Evolutionary conservation across 2,888 invertebrate genomes (phyloP), one percentile per base, ranked within the genome.

Genomic region (Ophion obscuratus): DNA sequence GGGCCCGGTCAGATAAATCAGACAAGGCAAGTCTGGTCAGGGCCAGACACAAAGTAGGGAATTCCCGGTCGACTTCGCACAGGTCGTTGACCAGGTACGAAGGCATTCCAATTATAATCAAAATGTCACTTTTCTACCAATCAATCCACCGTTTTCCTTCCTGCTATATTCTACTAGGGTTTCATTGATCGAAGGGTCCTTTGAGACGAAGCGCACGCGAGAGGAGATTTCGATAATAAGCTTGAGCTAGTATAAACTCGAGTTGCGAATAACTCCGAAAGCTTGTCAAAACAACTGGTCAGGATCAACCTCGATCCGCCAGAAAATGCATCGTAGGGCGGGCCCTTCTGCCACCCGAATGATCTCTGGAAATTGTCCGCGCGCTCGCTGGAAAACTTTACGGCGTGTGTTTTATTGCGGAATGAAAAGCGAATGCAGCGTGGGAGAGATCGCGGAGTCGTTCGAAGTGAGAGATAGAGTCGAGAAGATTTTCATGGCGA

Each of bases 221-320:
- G 31, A 73, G 20, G 10, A 62, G 47, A 57, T 61, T 76, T 53
- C 27, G 53, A 24, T 20, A 40, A 17, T 24, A n/a, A 44, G 44
- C 40, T 14, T 17, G 36, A 9, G n/a, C 71, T 10, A 57, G 11
- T 31, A 4, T n/a, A 47, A 31, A 31, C 61, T n/a, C 10, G 10
- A 27, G 44, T 44, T 62, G 24, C 61, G 61, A 62, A 24, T 24
- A 10, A 62, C 10, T 9, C 4, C 10, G 24, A 62, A 73, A 75
- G 76, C 62, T n/a, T 77, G 75, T 79, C 40, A 53, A 74, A 83
- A 57, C 76, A 75, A 61, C 40, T 78, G 70, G 62, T 40, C 36
- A 31, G 5, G 66, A 67, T 84, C 73, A 64, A 47, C 73, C 74
- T 77, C 77, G 40, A 73, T 77, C 73, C 71, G 6, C 53, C 40